Evolutionary conservation across 2,888 invertebrate genomes (phyloP), one percentile per base, ranked within the genome.

Genomic region (Nycteola revayana): DNA sequence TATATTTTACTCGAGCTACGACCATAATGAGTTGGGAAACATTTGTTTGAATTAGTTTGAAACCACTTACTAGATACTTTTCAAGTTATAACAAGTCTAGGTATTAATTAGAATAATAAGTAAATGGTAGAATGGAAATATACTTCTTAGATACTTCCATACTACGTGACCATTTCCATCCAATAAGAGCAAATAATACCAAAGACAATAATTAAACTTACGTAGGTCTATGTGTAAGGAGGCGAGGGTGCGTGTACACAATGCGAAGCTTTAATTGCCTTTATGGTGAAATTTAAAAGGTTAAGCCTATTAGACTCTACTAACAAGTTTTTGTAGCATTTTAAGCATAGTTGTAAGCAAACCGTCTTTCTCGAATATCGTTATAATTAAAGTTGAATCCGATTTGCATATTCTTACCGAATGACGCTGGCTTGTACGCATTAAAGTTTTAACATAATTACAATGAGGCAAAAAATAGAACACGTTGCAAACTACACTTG

Each of bases 221-320:
- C 36, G 36, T 38, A 40, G 29, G 44, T 36, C 52, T 39, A 43
- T 40, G 36, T 34, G 32, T 37, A n/a, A n/a, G 43, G 44, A 21
- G 33, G 25, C 32, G 31, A 59, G 59, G 62, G 59, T 61, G 60
- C 66, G 60, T 58, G 60, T 58, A 52, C 57, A 50, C 60, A 51
- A 60, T 64, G 63, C 50, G 49, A 56, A 45, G 60, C 47, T 62
- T 68, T 77, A 81, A 82, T 79, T 76, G 62, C 69, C 58, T 66
- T 77, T 77, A 74, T 72, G 60, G 62, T 50, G 73, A 76, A 77
- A 73, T 68, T 56, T 29, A 35, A 83, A 85, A 85, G 84, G 84
- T 83, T 75, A 83, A 70, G 49, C 61, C 68, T 58, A 80, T 82
- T 81, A 81, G 37, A 60, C 54, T 32, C 41, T 36, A 50, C 54